These are phyloP conservation scores for Macrotus californicus DNA, from an alignment of 2,113 vertebrate species.

Conservation along the genomic window DNA sequence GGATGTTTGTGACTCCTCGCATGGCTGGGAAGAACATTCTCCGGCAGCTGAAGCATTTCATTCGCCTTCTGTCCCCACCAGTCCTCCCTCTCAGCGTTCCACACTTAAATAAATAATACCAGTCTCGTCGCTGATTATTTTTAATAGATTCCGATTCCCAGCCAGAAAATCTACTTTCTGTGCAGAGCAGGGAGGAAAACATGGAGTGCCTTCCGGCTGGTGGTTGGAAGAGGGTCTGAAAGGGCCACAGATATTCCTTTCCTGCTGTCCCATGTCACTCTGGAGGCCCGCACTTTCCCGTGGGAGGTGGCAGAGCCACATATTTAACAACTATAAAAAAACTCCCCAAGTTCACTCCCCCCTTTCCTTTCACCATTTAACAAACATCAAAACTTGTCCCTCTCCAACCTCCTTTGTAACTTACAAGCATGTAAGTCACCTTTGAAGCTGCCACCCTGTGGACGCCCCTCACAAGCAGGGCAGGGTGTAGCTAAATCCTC, in stretches of 20 bases:
- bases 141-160: not conserved
- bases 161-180: not conserved
- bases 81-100: not conserved
- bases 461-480: too few species aligned
- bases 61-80: not conserved
- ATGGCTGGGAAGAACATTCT: accelerated
- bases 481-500: not conserved
- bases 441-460: not conserved
- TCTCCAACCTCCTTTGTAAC: not conserved
- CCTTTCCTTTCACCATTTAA: not conserved
- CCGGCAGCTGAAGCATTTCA: accelerated
- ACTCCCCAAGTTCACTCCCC: not conserved
- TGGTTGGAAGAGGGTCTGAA: not conserved
- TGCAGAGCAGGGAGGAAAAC: not conserved
- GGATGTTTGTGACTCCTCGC: not conserved
- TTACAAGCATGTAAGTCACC: not conserved
- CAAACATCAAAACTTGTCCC: not conserved
- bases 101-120: not conserved
- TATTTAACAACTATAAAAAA: not conserved
- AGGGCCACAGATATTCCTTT: accelerated
- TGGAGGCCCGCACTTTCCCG: not conserved
- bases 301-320: not conserved
- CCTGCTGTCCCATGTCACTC: not conserved
- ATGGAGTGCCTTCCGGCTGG: accelerated
- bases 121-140: not conserved